phyloP scores from a whole-genome alignment of 2,113 vertebrate species.

The Ivindomyrus marchei region DNA sequence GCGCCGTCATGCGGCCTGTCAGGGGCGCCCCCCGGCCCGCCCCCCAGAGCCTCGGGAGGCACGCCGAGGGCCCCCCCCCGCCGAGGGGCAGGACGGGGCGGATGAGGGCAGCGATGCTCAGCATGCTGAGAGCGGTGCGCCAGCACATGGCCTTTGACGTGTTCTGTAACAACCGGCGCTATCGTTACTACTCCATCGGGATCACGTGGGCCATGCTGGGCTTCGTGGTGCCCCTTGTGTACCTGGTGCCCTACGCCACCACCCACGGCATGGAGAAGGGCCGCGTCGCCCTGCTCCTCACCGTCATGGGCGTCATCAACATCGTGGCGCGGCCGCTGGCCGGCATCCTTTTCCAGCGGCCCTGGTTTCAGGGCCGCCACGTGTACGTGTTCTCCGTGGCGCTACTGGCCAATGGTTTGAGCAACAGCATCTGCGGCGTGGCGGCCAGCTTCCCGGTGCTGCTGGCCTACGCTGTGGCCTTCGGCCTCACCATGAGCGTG shows the following conservation, averaged over 20 bases:
- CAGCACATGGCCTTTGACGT: slow-evolving; percentile 73
- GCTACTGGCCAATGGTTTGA: slow-evolving; percentile 60
- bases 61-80: neutral
- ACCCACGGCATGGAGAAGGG: slow-evolving; percentile 54
- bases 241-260: slow-evolving; percentile 71
- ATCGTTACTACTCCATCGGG: slow-evolving; percentile 61
- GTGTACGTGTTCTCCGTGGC: slow-evolving; percentile 66
- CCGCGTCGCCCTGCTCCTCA: slow-evolving; percentile 68
- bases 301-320: slow-evolving; percentile 69
- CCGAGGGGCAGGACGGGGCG: slow-evolving; percentile 9
- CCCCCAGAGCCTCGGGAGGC: neutral
- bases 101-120: slow-evolving; percentile 4
- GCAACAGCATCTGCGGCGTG: slow-evolving; percentile 64
- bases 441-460: slow-evolving; percentile 55
- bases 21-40: slow-evolving; percentile 16
- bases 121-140: slow-evolving; percentile 38
- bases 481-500: slow-evolving; percentile 70
- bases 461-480: slow-evolving; percentile 60
- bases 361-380: slow-evolving; percentile 45
- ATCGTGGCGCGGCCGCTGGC: slow-evolving; percentile 65
- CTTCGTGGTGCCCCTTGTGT: slow-evolving; percentile 64
- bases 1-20: slow-evolving; percentile 72
- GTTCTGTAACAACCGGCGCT: slow-evolving; percentile 61
- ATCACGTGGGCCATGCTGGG: slow-evolving; percentile 72
- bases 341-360: slow-evolving; percentile 58